Evolutionary conservation across 2,797 vertebrate species (phyloP).

Genomic region (Threskiornis aethiopicus): DNA sequence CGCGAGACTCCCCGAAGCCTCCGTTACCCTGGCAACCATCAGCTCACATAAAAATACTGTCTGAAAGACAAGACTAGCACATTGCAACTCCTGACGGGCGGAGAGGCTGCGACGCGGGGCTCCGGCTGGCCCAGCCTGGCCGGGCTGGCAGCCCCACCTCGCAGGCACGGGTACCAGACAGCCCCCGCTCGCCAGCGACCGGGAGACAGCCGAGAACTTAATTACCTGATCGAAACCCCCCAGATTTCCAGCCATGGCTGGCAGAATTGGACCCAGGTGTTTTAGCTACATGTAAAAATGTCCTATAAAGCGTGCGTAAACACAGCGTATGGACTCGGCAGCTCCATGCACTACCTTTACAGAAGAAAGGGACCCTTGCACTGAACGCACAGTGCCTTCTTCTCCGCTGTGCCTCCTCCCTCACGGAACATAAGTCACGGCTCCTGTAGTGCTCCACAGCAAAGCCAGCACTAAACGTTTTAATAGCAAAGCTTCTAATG

Average conservation of each 20-base stretch:
- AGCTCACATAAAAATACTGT: slow-evolving; percentile 77
- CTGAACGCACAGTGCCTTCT: neutral
- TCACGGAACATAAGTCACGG: neutral
- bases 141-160: neutral
- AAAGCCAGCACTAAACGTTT: neutral
- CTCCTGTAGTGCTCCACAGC: neutral
- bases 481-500: slow-evolving; percentile 21
- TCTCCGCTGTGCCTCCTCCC: neutral
- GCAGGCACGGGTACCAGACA: accelerated
- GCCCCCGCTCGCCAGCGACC: accelerated
- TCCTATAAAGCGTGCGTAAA: accelerated
- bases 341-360: neutral
- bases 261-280: neutral
- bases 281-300: accelerated
- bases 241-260: neutral
- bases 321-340: neutral
- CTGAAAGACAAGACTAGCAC: slow-evolving; percentile 44
- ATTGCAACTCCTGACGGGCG: slow-evolving; percentile 3
- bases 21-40: slow-evolving; percentile 90
- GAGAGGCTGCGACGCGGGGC: neutral
- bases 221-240: neutral
- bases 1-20: slow-evolving; percentile 82
- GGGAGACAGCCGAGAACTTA: neutral
- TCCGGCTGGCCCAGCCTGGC: neutral
- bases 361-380: neutral